Evolutionary conservation across 2,797 vertebrate species (phyloP), one percentile per base, ranked within the genome.

Genomic region (Pseudochaenichthys georgianus): DNA sequence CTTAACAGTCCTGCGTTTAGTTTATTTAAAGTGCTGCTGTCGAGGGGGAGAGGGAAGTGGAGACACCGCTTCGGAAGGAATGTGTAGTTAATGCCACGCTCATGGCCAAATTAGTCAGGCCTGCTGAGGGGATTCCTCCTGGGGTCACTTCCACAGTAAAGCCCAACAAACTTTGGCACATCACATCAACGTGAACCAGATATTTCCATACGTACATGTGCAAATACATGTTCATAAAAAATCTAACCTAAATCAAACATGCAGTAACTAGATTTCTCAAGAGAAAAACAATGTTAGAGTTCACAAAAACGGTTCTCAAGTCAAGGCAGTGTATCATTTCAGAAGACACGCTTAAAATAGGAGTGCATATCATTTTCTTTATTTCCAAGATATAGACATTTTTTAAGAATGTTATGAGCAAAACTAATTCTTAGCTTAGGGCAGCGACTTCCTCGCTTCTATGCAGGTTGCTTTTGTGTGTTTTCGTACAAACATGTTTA

Each of bases 71-170:
- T 89, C 45, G 42, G 83, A 89, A 92, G 87, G 89, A 94, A 94
- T 92, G 91, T 85, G 70, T 82, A 87, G 84, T 92, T 91, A 94
- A 93, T 92, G 87, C 81, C 86, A 88, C 64, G 81, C 89, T 92
- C 87, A 88, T 82, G 82, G 83, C 81, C 85, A 90, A 91, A 92
- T 93, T 89, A 91, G 91, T 93, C 82, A 89, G 84, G 85, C 86
- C 81, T 73, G 71, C 72, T 73, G 70, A 76, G 70, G 83, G 75
- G 80, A 84, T 77, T 83, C 77, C 68, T 85, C 74, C 51, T 55
- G 65, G 67, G 81, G 84, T 88, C 81, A 83, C 69, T 71, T 78
- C 67, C 74, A 77, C 38, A 15, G 67, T 61, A 65, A 75, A 78
- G 69, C 50, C 43, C 59, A 64, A 70, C 45, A 21, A 61, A 59